These are phyloP conservation scores for Escarpia spicata DNA, from an alignment of 2,888 invertebrate genomes.

Conservation along the genomic window DNA sequence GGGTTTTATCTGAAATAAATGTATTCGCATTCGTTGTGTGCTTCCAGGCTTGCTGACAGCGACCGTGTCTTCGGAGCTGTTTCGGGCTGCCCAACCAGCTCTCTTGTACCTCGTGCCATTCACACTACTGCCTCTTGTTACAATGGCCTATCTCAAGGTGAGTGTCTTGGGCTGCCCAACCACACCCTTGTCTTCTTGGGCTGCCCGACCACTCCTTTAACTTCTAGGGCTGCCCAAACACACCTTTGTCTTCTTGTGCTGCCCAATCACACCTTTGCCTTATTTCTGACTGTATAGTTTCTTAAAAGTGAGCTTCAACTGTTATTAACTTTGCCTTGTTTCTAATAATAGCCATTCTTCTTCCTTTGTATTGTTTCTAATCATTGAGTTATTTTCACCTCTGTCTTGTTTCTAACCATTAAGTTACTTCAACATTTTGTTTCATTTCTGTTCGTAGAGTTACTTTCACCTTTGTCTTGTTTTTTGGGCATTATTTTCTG, in stretches of 20 bases:
- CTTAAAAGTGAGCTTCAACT: background rate
- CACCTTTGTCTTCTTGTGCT: no score
- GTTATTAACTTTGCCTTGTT: background rate
- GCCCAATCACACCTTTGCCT: background rate
- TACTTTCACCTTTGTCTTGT: no score
- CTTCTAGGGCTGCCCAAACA: background rate
- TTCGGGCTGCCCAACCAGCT: constrained; percentile 98
- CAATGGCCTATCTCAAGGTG: constrained; percentile 98
- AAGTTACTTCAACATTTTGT: background rate
- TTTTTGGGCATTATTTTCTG: no score
- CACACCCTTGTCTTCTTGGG: background rate
- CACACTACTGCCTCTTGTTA: constrained; percentile 92
- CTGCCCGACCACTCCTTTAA: background rate
- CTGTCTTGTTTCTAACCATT: background rate
- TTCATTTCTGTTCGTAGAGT: no score
- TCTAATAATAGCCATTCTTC: background rate
- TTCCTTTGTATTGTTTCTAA: background rate
- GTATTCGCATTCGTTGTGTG: background rate
- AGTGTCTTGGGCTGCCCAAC: constrained; percentile 36
- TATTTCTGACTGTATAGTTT: background rate
- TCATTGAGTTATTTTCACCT: no score
- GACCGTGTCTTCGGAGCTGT: constrained; percentile 96
- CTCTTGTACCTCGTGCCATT: constrained; percentile 96
- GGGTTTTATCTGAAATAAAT: background rate
- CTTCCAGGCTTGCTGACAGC: constrained; percentile 82